phyloP scores from a whole-genome alignment of 2,113 vertebrate species.

The Andinoacara biseriatus region DNA sequence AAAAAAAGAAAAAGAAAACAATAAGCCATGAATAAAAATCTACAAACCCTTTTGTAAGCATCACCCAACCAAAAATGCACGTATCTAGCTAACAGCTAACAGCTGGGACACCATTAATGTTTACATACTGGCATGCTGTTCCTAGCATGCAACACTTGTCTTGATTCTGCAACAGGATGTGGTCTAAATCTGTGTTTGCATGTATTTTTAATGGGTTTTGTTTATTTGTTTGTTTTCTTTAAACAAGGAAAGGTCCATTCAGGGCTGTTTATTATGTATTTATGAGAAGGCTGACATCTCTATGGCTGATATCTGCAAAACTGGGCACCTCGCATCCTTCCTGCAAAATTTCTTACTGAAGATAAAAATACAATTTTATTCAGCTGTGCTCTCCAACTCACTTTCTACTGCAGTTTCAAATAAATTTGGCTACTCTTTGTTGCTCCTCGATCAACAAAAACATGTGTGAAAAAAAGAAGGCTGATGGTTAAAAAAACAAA shows the following conservation, averaged over 20 bases:
- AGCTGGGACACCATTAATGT: conserved; percentile 3
- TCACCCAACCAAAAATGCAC: rapidly evolving
- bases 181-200: not conserved
- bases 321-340: not conserved
- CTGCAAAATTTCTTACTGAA: rapidly evolving
- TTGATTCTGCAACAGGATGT: not conserved
- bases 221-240: not conserved
- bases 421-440: not conserved
- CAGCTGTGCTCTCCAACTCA: not conserved
- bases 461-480: not conserved
- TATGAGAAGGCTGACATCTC: not conserved
- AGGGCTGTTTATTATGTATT: not conserved
- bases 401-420: not conserved
- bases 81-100: not conserved
- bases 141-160: not conserved
- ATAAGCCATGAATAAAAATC: not conserved
- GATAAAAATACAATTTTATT: not conserved
- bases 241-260: not conserved
- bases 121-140: not conserved
- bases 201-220: not conserved
- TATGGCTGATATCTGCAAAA: not conserved
- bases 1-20: too few species aligned
- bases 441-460: not conserved
- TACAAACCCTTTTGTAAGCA: rapidly evolving
- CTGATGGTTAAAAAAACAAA: not conserved